phyloP scores from a whole-genome alignment of 2,888 invertebrate genomes.

The Malthinus seriepunctatus region DNA sequence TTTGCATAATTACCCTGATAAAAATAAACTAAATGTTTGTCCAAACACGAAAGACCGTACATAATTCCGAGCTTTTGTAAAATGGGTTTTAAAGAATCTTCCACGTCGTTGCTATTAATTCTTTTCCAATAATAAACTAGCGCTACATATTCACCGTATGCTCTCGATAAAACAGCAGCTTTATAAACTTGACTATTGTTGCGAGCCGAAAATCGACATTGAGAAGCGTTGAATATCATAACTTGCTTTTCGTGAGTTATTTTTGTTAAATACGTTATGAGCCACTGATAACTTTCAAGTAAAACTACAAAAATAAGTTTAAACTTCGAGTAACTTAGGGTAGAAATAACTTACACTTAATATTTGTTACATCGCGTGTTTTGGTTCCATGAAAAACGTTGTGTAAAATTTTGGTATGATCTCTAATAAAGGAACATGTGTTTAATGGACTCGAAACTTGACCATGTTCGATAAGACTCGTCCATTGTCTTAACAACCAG shows the following conservation, averaged over 20 bases:
- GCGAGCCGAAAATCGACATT: constrained; percentile 72
- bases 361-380: constrained; percentile 46
- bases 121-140: constrained; percentile 59
- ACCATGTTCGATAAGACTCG: constrained; percentile 53
- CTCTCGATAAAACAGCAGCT: constrained; percentile 73
- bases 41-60: constrained; percentile 62
- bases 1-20: constrained; percentile 61
- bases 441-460: constrained; percentile 68
- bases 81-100: constrained; percentile 45
- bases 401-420: constrained; percentile 56
- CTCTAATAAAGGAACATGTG: constrained; percentile 69
- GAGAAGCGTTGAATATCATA: constrained; percentile 58
- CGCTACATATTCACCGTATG: constrained; percentile 74
- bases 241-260: constrained; percentile 68
- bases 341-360: constrained; percentile 49
- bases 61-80: constrained; percentile 60
- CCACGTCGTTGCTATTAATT: constrained; percentile 50
- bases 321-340: not conserved
- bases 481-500: constrained; percentile 77
- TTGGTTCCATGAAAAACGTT: constrained; percentile 48
- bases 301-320: constrained; percentile 62
- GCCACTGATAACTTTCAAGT: constrained; percentile 77
- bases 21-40: constrained; percentile 64
- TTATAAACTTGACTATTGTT: constrained; percentile 82
- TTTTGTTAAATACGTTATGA: constrained; percentile 77